These are phyloP conservation scores for Cantharis nigra DNA, from an alignment of 2,888 invertebrate species.

Conservation along the genomic window DNA sequence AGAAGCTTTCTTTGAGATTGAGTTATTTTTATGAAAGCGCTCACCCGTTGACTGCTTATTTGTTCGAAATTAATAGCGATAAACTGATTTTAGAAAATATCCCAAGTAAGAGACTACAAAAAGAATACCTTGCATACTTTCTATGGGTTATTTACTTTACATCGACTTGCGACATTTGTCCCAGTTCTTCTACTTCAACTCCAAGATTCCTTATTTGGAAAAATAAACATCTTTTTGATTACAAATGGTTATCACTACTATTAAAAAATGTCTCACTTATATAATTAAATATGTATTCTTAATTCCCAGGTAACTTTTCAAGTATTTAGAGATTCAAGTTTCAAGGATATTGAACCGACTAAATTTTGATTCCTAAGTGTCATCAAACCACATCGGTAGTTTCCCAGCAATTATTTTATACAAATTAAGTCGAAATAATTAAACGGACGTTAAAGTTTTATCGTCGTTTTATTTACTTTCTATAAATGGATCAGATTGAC, in stretches of 20 bases:
- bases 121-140: neutral
- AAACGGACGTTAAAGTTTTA: neutral
- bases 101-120: neutral
- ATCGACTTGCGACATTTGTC: conserved; percentile 11
- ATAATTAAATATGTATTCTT: neutral
- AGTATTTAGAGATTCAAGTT: neutral
- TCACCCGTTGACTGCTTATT: neutral
- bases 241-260: neutral
- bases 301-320: neutral
- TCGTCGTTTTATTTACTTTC: neutral
- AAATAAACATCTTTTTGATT: neutral
- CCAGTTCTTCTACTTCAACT: conserved; percentile 20
- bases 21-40: neutral
- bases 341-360: neutral
- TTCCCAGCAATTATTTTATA: neutral
- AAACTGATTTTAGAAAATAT: neutral
- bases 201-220: conserved; percentile 21
- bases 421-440: neutral
- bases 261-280: neutral
- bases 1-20: neutral
- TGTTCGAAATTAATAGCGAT: neutral
- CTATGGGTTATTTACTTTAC: neutral
- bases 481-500: neutral
- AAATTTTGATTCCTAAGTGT: neutral
- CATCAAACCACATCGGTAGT: neutral